Percentiles rank a stretch among this genome's conserved stretches.
These are phyloP conservation scores for Unio pictorum DNA, from an alignment of 2,888 invertebrate genomes.

Conservation along the genomic window DNA sequence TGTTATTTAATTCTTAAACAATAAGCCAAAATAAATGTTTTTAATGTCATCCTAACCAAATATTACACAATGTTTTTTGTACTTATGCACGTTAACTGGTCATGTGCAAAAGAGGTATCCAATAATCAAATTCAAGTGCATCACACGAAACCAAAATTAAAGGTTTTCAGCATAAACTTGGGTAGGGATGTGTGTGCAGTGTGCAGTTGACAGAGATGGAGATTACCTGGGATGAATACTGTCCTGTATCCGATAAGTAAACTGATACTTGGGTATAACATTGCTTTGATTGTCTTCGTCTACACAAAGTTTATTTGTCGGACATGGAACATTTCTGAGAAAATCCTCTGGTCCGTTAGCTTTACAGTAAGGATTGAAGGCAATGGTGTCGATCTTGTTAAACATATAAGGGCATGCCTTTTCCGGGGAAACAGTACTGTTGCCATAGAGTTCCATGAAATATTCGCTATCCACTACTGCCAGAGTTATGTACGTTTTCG, in stretches of 20 bases:
- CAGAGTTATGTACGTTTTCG: conserved; percentile 79
- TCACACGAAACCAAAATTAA: too few species aligned
- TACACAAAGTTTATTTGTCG: conserved; percentile 81
- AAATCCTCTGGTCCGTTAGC: conserved; percentile 83
- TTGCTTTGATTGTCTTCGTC: conserved; percentile 87
- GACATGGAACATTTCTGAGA: conserved; percentile 89
- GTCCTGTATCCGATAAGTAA: conserved; percentile 94
- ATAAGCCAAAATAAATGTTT: too few species aligned
- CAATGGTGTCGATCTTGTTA: conserved; percentile 83
- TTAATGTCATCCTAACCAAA: too few species aligned
- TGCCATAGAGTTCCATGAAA: conserved; percentile 92
- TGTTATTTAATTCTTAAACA: too few species aligned
- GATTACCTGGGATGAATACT: conserved; percentile 88
- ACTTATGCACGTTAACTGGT: too few species aligned
- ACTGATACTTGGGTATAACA: conserved; percentile 90
- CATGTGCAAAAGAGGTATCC: too few species aligned
- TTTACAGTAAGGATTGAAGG: conserved; percentile 89
- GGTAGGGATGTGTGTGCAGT: too few species aligned
- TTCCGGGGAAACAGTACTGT: conserved; percentile 75
- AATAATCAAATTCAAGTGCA: too few species aligned
- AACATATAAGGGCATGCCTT: conserved; percentile 90
- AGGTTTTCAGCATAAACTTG: too few species aligned
- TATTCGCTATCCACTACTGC: conserved; percentile 91
- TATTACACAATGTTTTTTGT: too few species aligned
- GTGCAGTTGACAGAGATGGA: conserved; percentile 1